Conservation (phyloP, 2,888 invertebrate genomes). For the Callinectes sapidus region DNA sequence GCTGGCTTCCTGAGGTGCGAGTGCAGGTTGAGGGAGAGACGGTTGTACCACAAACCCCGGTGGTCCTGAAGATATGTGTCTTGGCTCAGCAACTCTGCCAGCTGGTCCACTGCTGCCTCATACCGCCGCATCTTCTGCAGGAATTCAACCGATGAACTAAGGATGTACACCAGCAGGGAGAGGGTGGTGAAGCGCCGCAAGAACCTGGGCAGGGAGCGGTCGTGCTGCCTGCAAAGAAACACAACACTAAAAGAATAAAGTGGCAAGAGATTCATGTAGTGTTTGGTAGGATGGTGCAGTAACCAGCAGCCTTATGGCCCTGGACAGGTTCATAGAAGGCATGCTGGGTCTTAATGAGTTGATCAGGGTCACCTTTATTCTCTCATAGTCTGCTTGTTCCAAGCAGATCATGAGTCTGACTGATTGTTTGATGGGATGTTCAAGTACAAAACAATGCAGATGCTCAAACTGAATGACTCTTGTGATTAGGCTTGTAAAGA, state of each 20-base stretch:
- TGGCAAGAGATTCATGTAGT: neutral
- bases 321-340: neutral
- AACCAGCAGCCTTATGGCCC: neutral
- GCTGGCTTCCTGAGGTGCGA: constrained; percentile 77
- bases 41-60: constrained; percentile 80
- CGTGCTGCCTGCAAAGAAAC: constrained; percentile 64
- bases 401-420: neutral
- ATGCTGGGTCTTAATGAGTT: neutral
- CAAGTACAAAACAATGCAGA: too few species aligned
- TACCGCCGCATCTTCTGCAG: constrained; percentile 77
- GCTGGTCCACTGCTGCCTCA: constrained; percentile 78
- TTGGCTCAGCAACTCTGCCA: constrained; percentile 79
- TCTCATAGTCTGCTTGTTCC: neutral
- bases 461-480: too few species aligned
- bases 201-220: constrained; percentile 72
- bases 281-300: neutral
- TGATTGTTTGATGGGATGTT: neutral
- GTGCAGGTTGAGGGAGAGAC: constrained; percentile 81
- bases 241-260: neutral
- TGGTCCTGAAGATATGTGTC: constrained; percentile 77
- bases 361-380: neutral
- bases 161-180: constrained; percentile 76
- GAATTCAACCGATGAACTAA: constrained; percentile 77
- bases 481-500: too few species aligned
- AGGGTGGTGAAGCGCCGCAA: constrained; percentile 80